phyloP scores from a whole-genome alignment of 2,797 vertebrate genomes.

The Australoheros facetus region DNA sequence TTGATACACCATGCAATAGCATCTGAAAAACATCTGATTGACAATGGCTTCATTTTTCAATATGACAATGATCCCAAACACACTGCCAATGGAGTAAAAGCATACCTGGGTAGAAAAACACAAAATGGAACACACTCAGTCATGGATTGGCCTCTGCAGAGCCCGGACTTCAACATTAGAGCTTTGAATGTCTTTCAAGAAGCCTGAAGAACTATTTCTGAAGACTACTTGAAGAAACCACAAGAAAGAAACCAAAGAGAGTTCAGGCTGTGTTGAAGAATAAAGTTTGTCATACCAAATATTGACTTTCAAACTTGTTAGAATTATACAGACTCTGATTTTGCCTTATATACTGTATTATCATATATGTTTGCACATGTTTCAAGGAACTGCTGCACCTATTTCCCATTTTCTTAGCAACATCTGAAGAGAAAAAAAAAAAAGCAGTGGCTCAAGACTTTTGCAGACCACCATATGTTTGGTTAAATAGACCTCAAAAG shows the following conservation, averaged over 20 bases:
- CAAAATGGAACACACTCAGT: too few species aligned
- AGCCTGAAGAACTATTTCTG: neutral
- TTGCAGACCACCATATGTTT: neutral
- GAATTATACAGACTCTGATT: neutral
- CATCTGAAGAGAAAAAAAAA: neutral
- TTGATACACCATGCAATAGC: neutral
- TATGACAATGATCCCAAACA: neutral
- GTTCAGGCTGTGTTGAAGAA: neutral
- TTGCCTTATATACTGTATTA: neutral
- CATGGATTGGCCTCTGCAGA: too few species aligned
- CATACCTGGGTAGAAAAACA: too few species aligned
- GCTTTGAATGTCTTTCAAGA: neutral
- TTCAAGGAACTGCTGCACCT: neutral
- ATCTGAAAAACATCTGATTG: neutral
- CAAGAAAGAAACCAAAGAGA: too few species aligned
- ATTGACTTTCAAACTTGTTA: neutral
- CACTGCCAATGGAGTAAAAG: neutral
- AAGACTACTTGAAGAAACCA: neutral
- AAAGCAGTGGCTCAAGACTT: neutral
- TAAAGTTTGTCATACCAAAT: neutral
- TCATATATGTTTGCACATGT: neutral
- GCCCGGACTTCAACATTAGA: too few species aligned
- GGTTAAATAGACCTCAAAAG: conserved; percentile 18
- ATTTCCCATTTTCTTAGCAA: neutral
- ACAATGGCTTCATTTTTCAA: neutral